Base-by-base conservation (phyloP, 2,113 vertebrate species). In the Vidua macroura region DNA sequence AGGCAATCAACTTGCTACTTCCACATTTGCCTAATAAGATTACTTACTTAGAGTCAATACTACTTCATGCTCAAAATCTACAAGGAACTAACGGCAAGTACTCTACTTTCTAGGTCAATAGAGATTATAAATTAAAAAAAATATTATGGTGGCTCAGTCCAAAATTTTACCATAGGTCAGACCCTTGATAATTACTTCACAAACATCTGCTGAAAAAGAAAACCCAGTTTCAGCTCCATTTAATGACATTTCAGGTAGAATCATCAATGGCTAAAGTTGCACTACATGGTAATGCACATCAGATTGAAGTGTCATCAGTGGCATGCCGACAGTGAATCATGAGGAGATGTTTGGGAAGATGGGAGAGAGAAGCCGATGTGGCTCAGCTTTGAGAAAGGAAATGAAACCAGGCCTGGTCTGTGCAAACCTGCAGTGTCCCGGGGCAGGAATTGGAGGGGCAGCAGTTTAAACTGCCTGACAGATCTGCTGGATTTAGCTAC, bases 11-110 rank as follows among this genome's bases (percentile, higher is more conserved):
- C 74, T 91, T 93, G 84, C 77, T 88, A 43, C 53, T 88, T 92
- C 95, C 39, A 68, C 4, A 16, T 93, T 89, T 93, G 94, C 95
- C 86, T 96, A 91, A 93, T 96, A 77, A 95, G 86, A 83, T 94
- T 92, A 91, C 53, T 94, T 90, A 96, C 96, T 91, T 81, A 96
- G 96, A 87, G 80, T 95, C 76, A 90, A 87, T 91, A 93, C 80
- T 96, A 95, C 18, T 87, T 96, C 94, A 96, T 84, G 78, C 91
- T 96, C 58, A 94, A 94, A 93, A 94, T 94, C 85, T 94, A 96
- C 80, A 92, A 96, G 95, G 89, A 97, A 94, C 77, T 95, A 79
- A 92, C 49, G 28, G 89, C 90, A 95, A 92, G 74, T 82, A 80
- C 35, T 96, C 90, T 92, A 96, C 55, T 96, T 96, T 58, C 82